phyloP scores from a whole-genome alignment of 2,888 invertebrate genomes.

The Venusia cambrica region DNA sequence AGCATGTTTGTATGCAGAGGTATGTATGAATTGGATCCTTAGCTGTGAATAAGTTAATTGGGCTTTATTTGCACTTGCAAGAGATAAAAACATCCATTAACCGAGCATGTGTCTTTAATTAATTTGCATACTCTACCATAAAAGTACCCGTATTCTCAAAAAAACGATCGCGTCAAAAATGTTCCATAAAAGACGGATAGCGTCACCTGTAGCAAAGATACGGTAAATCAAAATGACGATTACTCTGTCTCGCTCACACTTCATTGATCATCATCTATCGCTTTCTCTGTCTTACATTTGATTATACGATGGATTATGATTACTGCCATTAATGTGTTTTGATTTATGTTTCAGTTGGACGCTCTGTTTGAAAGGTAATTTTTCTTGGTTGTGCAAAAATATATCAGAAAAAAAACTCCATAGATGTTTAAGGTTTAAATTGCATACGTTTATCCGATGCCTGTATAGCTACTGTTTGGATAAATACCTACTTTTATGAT shows the following conservation, averaged over 20 bases:
- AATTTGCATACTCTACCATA: slow-evolving; percentile 18
- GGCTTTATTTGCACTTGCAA: slow-evolving; percentile 3
- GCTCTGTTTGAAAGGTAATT: slow-evolving; percentile 39
- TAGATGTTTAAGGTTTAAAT: slow-evolving; percentile 23
- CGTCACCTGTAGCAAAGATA: slow-evolving; percentile 44
- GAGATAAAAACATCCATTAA: slow-evolving; percentile 11
- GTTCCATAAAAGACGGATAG: slow-evolving; percentile 45
- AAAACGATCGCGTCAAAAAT: slow-evolving; percentile 36
- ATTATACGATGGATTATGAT: slow-evolving; percentile 47
- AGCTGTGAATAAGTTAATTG: slow-evolving; percentile 3
- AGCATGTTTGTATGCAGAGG: background rate
- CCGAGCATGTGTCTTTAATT: slow-evolving; percentile 8
- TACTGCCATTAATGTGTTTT: slow-evolving; percentile 55
- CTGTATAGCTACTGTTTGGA: slow-evolving; percentile 16
- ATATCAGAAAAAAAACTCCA: slow-evolving; percentile 21
- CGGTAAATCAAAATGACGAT: slow-evolving; percentile 60
- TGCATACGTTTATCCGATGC: slow-evolving; percentile 15
- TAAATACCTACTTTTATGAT: slow-evolving; percentile 11
- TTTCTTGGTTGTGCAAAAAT: slow-evolving; percentile 23
- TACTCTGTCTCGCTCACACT: slow-evolving; percentile 30
- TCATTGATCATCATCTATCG: slow-evolving; percentile 18
- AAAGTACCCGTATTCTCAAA: slow-evolving; percentile 10
- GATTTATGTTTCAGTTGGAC: slow-evolving; percentile 50
- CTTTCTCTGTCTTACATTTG: slow-evolving; percentile 38
- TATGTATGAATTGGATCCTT: too few species aligned